Evolutionary conservation across 2,797 vertebrate genomes (phyloP), one percentile per base, ranked within the genome.

Genomic region (Setipinna tenuifilis): DNA sequence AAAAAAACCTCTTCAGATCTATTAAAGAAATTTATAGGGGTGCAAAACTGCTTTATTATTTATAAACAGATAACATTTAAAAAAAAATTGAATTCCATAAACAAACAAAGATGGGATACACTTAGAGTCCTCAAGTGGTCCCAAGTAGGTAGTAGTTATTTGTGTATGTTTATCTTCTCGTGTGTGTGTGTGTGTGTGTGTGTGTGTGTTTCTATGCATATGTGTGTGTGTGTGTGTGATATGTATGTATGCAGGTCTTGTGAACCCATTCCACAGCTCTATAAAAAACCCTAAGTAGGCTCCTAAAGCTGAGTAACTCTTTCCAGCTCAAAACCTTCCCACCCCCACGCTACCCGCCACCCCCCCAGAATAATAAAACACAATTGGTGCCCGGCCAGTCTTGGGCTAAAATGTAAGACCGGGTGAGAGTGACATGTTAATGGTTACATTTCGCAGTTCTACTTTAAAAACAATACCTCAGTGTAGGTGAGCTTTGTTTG

Each of bases 331-430:
- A 54, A 75, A 4, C 65, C 25, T n/a, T 3, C 65, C 12, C 28
- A 28, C 28, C 12, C 28, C 4, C 25, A 65, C 65, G 5, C 68
- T 14, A 9, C 14, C 28, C 82, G 85, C 87, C 88, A 92, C 91
- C 90, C 83, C 91, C 91, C 92, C 88, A 81, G 85, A 90, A 92
- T 94, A 92, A 93, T 94, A 93, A 93, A 94, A 92, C 78, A 81
- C 71, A 75, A 88, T 88, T 88, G 88, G 84, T 88, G 92, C 91
- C 88, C 85, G 85, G 92, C 92, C 91, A 92, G 88, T 85, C 91
- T 85, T 81, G 85, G 85, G 86, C 88, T 89, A 83, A 90, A 87
- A 89, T 89, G 86, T 7, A 78, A 19, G 35, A 78, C 6, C 10
- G 71, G 71, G 31, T 78, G 41, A 88, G 92, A 90, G 88, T 86